Evolutionary conservation across 2,113 vertebrate genomes (phyloP), one percentile per base, ranked within the genome.

Genomic region (Bostrychus sinensis): DNA sequence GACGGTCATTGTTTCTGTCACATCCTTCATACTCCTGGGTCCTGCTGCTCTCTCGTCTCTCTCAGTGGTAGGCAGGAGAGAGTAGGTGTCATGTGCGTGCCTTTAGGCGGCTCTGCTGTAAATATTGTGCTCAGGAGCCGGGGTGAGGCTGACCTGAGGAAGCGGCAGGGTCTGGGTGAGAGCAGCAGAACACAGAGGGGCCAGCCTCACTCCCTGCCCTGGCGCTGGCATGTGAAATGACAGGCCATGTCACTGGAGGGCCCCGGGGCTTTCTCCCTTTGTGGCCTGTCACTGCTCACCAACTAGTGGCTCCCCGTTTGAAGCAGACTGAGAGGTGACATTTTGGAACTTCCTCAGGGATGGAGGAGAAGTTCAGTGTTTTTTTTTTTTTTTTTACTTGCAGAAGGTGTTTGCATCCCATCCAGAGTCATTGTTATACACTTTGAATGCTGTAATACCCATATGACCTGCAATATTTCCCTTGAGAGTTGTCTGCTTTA

Each of bases 211-310:
- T 84, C 84, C 86, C 86, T 83, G 85, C 81, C 83, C 81, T 60
- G 66, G 88, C 83, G 69, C 82, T 82, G 89, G 76, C 92, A 92
- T 92, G 85, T 80, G 89, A 93, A 90, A 91, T 92, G 91, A 92
- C 90, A 92, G 88, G 87, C 75, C 74, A 71, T 91, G 91, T 91
- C 91, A 92, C 85, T 62, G 42, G 82, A 87, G 26, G 56, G 86
- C 91, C 92, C 17, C 50, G 53, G 90, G 92, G 89, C 68, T 66
- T 91, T 90, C 83, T 88, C 82, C 75, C 84, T 82, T 91, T 75
- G 86, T 82, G 87, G 86, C 78, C 88, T 92, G 90, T 90, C 89
- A 92, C 70, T 87, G 83, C 91, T 85, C 86, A 80, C 72, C 88
- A 89, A 82, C 81, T 79, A 84, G 82, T 78, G 77, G 75, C 79